Conservation (phyloP, 2,888 invertebrate species). For the Latheticus oryzae region DNA sequence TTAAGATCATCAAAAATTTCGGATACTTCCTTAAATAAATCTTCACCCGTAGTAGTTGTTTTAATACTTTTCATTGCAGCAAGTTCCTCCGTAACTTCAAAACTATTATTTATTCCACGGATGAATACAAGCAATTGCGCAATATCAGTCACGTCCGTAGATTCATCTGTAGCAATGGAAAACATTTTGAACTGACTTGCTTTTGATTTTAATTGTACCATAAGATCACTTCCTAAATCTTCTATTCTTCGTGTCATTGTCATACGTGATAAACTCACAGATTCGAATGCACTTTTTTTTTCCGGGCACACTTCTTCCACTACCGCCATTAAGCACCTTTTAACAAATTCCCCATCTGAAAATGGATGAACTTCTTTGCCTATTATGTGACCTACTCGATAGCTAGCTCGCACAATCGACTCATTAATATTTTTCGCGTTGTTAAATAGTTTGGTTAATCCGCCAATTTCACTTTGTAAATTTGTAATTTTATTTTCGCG, state of each 20-base stretch:
- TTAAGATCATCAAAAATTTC: too few species aligned
- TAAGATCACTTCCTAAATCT: slow-evolving; percentile 44
- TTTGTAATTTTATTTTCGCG: slow-evolving; percentile 30
- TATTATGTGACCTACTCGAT: slow-evolving; percentile 43
- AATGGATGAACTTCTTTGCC: slow-evolving; percentile 24
- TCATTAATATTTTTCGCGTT: too few species aligned
- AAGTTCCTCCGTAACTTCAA: slow-evolving; percentile 38
- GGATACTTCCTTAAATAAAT: slow-evolving; percentile 48
- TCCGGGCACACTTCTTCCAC: slow-evolving; percentile 37
- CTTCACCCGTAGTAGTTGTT: slow-evolving; percentile 34
- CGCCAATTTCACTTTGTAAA: too few species aligned
- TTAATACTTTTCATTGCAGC: slow-evolving; percentile 30
- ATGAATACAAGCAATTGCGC: not conserved
- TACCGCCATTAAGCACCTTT: too few species aligned
- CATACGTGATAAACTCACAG: slow-evolving; percentile 14
- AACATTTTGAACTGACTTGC: slow-evolving; percentile 40
- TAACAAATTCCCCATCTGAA: slow-evolving; percentile 2
- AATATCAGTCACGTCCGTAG: slow-evolving; percentile 38
- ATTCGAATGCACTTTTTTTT: slow-evolving; percentile 19
- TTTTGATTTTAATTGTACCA: slow-evolving; percentile 46
- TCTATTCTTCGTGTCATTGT: slow-evolving; percentile 38
- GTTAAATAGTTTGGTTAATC: too few species aligned
- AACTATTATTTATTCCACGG: slow-evolving; percentile 27
- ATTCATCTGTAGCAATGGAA: slow-evolving; percentile 50
- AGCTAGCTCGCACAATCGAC: slow-evolving; percentile 41